These are phyloP conservation scores for Hyles lineata DNA, from an alignment of 2,888 invertebrate genomes.

Conservation along the genomic window DNA sequence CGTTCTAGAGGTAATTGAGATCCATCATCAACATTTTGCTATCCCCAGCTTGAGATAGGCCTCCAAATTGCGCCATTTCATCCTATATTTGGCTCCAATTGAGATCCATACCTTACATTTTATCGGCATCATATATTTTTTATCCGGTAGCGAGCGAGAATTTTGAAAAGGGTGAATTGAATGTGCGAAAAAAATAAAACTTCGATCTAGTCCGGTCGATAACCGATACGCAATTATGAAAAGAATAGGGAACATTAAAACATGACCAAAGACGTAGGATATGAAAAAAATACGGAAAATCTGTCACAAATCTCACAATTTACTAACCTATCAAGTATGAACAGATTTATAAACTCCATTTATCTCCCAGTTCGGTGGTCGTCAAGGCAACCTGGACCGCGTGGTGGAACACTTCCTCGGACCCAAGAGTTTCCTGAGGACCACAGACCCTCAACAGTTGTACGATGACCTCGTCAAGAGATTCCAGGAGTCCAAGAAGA, in stretches of 20 bases:
- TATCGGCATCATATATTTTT: neutral
- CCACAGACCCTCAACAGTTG: conserved; percentile 70
- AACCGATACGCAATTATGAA: conserved; percentile 28
- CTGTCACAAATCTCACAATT: too few species aligned
- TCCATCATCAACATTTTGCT: too few species aligned
- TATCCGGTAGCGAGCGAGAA: too few species aligned
- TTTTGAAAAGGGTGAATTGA: too few species aligned
- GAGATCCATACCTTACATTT: neutral
- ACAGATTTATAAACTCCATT: neutral
- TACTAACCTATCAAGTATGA: neutral
- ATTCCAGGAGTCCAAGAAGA: conserved; percentile 67
- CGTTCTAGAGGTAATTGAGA: conserved; percentile 86
- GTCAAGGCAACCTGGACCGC: conserved; percentile 92
- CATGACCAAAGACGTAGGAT: too few species aligned
- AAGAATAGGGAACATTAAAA: neutral
- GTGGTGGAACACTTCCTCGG: conserved; percentile 91
- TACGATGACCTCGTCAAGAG: conserved; percentile 62
- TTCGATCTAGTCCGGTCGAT: too few species aligned
- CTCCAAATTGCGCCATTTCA: too few species aligned
- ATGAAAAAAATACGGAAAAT: too few species aligned
- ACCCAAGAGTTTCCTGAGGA: conserved; percentile 86
- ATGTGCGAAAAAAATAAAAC: too few species aligned
- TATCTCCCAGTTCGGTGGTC: conserved; percentile 83
- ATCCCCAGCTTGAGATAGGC: too few species aligned
- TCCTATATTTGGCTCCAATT: too few species aligned